Percentiles rank a stretch among this genome's conserved stretches.
These are phyloP conservation scores for Myotis daubentonii DNA, from an alignment of 2,797 vertebrate genomes.

Conservation along the genomic window DNA sequence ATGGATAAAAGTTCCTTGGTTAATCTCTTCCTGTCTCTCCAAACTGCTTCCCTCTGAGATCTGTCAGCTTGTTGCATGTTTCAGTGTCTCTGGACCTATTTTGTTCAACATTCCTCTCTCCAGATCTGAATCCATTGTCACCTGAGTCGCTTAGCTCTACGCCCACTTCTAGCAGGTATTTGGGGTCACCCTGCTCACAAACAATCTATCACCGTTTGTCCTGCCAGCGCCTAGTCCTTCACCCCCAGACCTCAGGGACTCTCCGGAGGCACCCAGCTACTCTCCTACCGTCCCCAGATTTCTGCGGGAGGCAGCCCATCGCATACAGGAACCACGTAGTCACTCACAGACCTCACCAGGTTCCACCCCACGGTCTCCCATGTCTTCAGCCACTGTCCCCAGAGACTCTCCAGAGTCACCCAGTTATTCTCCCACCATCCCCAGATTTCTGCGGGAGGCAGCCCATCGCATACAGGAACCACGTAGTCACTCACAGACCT, in stretches of 20 bases:
- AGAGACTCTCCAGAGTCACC: background rate
- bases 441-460: background rate
- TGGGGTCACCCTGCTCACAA: background rate
- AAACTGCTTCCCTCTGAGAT: too few relatives aligned
- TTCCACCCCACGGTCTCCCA: too few relatives aligned
- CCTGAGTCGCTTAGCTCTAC: background rate
- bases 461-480: too few relatives aligned
- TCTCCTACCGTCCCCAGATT: too few relatives aligned
- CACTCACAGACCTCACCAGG: background rate
- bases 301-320: background rate
- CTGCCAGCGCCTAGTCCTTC: background rate
- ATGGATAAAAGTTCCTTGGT: too few relatives aligned
- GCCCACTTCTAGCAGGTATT: too few relatives aligned
- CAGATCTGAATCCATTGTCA: fast-evolving
- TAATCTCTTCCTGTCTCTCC: too few relatives aligned
- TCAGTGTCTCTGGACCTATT: too few relatives aligned
- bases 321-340: too few relatives aligned
- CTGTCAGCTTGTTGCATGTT: too few relatives aligned
- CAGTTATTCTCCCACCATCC: too few relatives aligned
- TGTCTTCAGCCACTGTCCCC: background rate
- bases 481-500: background rate
- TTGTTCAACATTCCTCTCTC: too few relatives aligned
- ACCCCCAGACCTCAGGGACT: fast-evolving
- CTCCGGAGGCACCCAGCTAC: background rate
- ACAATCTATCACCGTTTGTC: background rate